Evolutionary conservation across 2,797 vertebrate genomes (phyloP).

Genomic region (Hapalemur alaotrensis): DNA sequence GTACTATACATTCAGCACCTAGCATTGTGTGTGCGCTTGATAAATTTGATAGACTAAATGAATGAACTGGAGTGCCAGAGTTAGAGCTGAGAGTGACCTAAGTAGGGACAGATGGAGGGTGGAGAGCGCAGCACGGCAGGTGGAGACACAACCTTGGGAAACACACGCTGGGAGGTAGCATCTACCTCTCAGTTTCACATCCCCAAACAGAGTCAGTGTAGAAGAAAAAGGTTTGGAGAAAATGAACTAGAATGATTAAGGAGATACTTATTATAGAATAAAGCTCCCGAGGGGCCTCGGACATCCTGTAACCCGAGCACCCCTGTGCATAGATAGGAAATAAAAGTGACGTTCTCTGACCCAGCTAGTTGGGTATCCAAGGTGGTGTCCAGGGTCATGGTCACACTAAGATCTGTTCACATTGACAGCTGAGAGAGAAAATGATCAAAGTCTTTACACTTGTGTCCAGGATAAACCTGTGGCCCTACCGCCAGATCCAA

Average conservation of each 20-base stretch:
- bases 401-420: not conserved
- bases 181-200: not conserved
- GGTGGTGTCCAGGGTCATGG: too few species aligned
- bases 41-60: not conserved
- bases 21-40: not conserved
- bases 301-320: not conserved
- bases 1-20: not conserved
- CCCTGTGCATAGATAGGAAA: not conserved
- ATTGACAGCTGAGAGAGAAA: not conserved
- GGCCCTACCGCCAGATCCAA: not conserved
- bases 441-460: not conserved
- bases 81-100: not conserved
- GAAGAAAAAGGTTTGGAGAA: not conserved
- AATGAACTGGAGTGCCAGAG: not conserved
- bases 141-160: not conserved
- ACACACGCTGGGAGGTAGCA: not conserved
- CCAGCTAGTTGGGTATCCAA: not conserved
- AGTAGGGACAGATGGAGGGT: not conserved
- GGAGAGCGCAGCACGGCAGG: not conserved
- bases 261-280: not conserved
- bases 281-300: not conserved
- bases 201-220: not conserved
- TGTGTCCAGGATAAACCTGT: not conserved
- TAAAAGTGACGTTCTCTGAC: not conserved
- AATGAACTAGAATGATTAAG: not conserved